Evolutionary conservation across 2,888 invertebrate genomes (phyloP), one percentile per base, ranked within the genome.

Genomic region (Meganola albula): DNA sequence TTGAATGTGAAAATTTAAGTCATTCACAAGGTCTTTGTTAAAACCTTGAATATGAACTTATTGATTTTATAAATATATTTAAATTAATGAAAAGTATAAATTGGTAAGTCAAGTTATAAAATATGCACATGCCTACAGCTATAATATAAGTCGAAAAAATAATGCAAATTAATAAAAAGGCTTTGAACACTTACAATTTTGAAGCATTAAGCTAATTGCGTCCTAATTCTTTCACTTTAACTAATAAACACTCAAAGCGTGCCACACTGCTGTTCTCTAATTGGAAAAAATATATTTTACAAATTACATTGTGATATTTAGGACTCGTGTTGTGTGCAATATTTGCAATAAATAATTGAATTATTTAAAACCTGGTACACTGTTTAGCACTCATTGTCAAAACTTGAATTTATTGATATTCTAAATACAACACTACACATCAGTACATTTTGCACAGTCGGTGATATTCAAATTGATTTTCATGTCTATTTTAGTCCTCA

Each of bases 291-390:
- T 63, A 71, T 72, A 64, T 67, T 65, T 49, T 70, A 68, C 62
- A 74, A 74, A 78, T 85, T 83, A 80, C 80, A 80, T 83, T 85
- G 83, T 77, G 78, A 68, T 64, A 63, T 60, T 67, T 69, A 70
- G 74, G 67, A 70, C 73, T 78, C 60, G 78, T 79, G 80, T 70
- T 63, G 63, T 63, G 83, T 83, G 83, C 79, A 65, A 74, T 44
- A 68, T 68, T 76, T 70, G 69, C 63, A 63, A 71, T 66, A 67
- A 74, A 67, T 64, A 16, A 68, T 69, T 71, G 47, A 71, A 71
- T 55, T 71, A 50, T 67, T 75, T 68, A 78, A 66, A 74, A 84
- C 82, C 83, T 83, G 80, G 63, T 64, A 63, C 72, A 73, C 74
- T 61, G 58, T 64, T 58, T 58, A 58, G 45, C 49, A 48, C 57